Conservation (phyloP, 2,797 vertebrate genomes). For the Myotis vivesi region DNA sequence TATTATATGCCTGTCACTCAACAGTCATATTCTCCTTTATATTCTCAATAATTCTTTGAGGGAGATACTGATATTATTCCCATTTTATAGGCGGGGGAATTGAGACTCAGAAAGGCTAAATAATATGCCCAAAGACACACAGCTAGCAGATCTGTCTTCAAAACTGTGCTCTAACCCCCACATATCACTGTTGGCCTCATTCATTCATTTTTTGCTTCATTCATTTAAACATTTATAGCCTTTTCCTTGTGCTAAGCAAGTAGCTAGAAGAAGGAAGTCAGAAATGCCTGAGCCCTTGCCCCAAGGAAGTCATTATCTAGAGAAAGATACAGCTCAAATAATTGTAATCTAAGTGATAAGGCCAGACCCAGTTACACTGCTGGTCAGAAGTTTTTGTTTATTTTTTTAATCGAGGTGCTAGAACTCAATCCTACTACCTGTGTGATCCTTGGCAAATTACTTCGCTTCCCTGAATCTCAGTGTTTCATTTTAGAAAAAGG, state of each 20-base stretch:
- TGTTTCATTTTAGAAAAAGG: slow-evolving; percentile 4
- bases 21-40: neutral
- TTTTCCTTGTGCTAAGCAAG: neutral
- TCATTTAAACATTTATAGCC: slow-evolving; percentile 30
- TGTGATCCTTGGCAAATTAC: neutral
- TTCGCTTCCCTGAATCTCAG: neutral
- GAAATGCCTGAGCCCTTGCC: neutral
- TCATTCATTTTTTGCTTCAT: neutral
- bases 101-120: neutral
- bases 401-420: neutral
- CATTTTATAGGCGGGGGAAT: neutral
- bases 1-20: neutral
- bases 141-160: neutral
- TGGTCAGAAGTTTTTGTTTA: neutral
- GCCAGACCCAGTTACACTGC: neutral
- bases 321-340: slow-evolving; percentile 19
- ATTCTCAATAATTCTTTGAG: neutral
- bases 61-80: neutral
- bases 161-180: neutral
- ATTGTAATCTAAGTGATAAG: slow-evolving; percentile 30
- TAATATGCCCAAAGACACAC: neutral
- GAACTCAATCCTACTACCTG: neutral
- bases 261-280: neutral
- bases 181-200: neutral
- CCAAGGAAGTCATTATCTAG: slow-evolving; percentile 28